Evolutionary conservation across 2,797 vertebrate species (phyloP), one percentile per base, ranked within the genome.

Genomic region (Holocentrus rufus): DNA sequence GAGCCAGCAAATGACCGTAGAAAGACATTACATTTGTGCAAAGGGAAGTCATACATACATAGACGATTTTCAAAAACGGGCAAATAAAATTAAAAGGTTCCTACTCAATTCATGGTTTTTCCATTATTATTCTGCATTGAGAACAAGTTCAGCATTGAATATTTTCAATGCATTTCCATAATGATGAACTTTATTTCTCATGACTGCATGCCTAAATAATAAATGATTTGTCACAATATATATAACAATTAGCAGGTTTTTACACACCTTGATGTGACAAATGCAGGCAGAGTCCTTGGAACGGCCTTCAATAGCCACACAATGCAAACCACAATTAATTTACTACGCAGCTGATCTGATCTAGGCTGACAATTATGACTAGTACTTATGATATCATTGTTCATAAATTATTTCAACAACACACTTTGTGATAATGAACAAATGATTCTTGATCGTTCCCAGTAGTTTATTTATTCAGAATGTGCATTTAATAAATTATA

Each of bases 251-350:
- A 15, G 14, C 44, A 30, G 2, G 53, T 47, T 67, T 36, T 22
- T 22, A 44, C 25, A 72, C 55, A 46, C 30, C 15, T 9, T 68
- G 59, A 36, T 59, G 56, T 74, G 54, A 62, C 1, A 67, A 47
- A 65, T 49, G 69, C 65, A 57, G 65, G 30, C 71, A 71, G 65
- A 62, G 49, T 93, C 90, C 53, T 86, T 85, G 1, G 91, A 93
- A 0, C 94, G 93, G 1, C 94, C 92, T 13, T 92, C 87, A 58
- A 95, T 80, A 81, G 95, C 95, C 83, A 96, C 95, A 61, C 93
- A 88, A 11, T 96, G 96, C 49, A 91, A 90, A 97, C 93, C 0
- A 82, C 83, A 66, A 94, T 94, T 25, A 89, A 77, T 62, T 94
- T 94, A 46, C 87, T 90, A 93, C 93, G 69, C 85, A 83, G 78